Evolutionary conservation across 2,113 vertebrate genomes (phyloP).

Genomic region (Neotoma lepida): DNA sequence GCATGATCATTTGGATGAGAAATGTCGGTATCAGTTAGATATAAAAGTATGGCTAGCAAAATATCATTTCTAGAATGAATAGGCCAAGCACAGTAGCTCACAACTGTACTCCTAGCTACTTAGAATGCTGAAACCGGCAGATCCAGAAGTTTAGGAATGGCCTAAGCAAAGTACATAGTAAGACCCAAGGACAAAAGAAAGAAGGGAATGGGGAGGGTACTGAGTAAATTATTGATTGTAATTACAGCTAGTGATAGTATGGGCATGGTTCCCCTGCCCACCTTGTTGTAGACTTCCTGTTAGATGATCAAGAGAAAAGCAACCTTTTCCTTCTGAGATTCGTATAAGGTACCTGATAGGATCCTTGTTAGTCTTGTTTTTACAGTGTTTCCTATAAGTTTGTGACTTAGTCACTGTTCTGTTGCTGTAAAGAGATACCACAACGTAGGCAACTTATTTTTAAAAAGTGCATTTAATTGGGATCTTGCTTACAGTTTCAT

Average conservation of each 20-base stretch:
- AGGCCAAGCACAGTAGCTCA: too few species aligned
- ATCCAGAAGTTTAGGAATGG: neutral
- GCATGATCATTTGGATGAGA: neutral
- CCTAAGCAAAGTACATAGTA: neutral
- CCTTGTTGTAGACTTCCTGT: neutral
- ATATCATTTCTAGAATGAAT: neutral
- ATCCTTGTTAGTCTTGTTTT: neutral
- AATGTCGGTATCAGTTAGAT: neutral
- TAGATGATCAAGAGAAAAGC: neutral
- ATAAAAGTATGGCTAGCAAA: neutral
- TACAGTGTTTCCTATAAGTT: neutral
- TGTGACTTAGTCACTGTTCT: neutral
- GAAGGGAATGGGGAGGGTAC: neutral
- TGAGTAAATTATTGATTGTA: neutral
- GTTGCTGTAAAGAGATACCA: neutral
- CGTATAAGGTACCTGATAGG: neutral
- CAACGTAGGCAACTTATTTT: neutral
- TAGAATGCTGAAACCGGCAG: too few species aligned
- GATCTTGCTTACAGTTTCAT: neutral
- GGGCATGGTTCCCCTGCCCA: neutral
- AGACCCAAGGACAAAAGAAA: neutral
- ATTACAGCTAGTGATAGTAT: neutral
- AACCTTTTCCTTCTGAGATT: neutral
- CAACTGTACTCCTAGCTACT: neutral
- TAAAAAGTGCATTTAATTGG: neutral